Evolutionary conservation across 30 jellyfish, hydroid and myxozoan genomes (phyloP).

Genomic region (Hydra vulgaris): DNA sequence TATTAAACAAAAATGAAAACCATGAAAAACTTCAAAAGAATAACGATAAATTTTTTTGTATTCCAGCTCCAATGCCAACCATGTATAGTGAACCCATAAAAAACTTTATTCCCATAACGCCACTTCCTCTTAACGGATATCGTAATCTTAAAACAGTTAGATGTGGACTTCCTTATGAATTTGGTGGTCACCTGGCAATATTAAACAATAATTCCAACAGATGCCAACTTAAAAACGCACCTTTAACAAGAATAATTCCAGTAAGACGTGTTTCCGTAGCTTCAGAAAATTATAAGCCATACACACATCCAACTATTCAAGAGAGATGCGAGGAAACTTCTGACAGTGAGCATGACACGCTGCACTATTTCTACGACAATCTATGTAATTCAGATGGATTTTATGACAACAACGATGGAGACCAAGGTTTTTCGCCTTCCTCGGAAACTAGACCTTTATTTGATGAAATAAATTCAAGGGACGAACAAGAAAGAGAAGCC

Average conservation of each 20-base stretch:
- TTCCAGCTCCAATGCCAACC: constrained; percentile 12
- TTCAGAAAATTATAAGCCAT: constrained; percentile 9
- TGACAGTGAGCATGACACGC: constrained; percentile 9
- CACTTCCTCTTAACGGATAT: constrained; percentile 22
- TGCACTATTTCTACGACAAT: constrained; percentile 9
- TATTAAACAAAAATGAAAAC: not conserved
- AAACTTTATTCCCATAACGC: constrained; percentile 23
- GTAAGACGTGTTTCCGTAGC: constrained; percentile 13
- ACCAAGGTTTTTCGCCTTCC: constrained; percentile 22
- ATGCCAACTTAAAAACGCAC: constrained; percentile 19
- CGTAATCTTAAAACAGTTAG: constrained; percentile 18
- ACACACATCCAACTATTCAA: constrained; percentile 29
- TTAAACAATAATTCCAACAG: constrained; percentile 9
- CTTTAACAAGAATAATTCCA: constrained; percentile 15
- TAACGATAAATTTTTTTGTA: not conserved
- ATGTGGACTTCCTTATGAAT: constrained; percentile 24
- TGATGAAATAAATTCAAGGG: constrained; percentile 24
- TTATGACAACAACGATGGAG: constrained; percentile 20
- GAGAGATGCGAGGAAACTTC: constrained; percentile 27
- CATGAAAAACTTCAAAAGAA: not conserved
- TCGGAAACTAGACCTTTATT: constrained; percentile 34
- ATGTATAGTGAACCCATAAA: constrained; percentile 5
- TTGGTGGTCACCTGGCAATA: constrained; percentile 17
- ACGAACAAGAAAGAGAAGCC: constrained; percentile 50
- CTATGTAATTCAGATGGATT: constrained; percentile 34